phyloP scores from a whole-genome alignment of 2,888 invertebrate genomes.

The Cheiracanthium punctorium region DNA sequence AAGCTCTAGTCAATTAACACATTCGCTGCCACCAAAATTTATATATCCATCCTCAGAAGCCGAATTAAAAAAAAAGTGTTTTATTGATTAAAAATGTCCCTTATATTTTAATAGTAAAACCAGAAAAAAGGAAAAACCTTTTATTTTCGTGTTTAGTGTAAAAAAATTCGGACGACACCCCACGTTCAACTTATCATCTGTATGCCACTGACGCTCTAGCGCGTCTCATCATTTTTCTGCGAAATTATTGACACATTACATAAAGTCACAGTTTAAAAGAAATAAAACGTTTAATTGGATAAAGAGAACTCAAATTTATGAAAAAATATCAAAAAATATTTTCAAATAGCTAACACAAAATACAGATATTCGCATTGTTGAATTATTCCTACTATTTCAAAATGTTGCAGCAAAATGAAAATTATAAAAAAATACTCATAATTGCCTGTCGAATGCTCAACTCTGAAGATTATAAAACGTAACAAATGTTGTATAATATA shows the following conservation, averaged over 20 bases:
- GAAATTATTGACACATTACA: constrained; percentile 33
- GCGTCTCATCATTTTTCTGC: constrained; percentile 21
- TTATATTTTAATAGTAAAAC: too few species aligned
- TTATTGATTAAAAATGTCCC: too few species aligned
- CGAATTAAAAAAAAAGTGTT: too few species aligned
- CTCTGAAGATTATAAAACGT: constrained; percentile 28
- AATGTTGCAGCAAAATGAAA: constrained; percentile 25
- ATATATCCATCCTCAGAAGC: too few species aligned
- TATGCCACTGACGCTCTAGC: constrained; percentile 22
- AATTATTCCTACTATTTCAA: constrained; percentile 39
- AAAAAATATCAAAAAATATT: constrained; percentile 8
- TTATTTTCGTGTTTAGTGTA: too few species aligned
- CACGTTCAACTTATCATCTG: constrained; percentile 29
- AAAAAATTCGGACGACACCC: constrained; percentile 12
- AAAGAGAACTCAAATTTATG: constrained; percentile 23
- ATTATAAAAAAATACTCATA: constrained; percentile 18
- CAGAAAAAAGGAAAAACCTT: too few species aligned
- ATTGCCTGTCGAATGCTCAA: constrained; percentile 25
- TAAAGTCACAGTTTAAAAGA: constrained; percentile 30
- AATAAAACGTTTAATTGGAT: constrained; percentile 20
- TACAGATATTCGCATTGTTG: constrained; percentile 36
- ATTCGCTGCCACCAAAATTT: too few species aligned
- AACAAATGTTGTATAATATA: constrained; percentile 20
- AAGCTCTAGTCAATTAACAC: too few species aligned
- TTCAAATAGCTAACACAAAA: constrained; percentile 8